These are phyloP conservation scores for Propithecus deckenii DNA, from an alignment of 2,797 vertebrate species.

Conservation along the genomic window DNA sequence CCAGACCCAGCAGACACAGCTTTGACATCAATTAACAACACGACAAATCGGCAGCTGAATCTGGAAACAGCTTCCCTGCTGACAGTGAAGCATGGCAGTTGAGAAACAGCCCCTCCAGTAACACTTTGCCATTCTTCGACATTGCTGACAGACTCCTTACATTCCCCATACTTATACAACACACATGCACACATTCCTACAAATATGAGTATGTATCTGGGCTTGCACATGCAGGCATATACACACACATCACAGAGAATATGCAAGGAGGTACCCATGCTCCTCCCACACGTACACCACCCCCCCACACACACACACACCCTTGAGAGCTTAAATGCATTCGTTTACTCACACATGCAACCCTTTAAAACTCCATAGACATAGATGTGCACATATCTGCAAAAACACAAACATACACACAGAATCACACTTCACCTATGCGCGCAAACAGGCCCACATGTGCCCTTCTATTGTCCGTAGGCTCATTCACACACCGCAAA, in stretches of 20 bases:
- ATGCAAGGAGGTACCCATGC: accelerated
- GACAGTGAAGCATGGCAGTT: neutral
- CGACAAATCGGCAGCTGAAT: neutral
- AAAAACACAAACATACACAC: neutral
- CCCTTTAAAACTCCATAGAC: neutral
- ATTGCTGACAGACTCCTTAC: neutral
- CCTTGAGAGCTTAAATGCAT: neutral
- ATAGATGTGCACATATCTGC: no score
- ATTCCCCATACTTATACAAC: neutral
- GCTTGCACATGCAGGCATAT: neutral
- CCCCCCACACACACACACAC: no score
- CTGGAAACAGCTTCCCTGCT: neutral
- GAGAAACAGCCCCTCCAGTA: neutral
- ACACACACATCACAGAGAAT: neutral
- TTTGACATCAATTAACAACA: conserved; percentile 62
- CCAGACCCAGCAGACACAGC: conserved; percentile 1
- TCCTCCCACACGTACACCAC: no score
- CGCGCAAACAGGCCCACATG: accelerated
- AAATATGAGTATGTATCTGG: neutral
- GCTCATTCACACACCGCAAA: neutral
- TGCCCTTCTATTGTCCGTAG: accelerated
- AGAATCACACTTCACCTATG: neutral
- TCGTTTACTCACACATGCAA: neutral
- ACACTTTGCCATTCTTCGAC: neutral
- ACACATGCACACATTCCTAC: neutral